Conservation (phyloP, 2,888 invertebrate species). For the Sarcophaga variegata region DNA sequence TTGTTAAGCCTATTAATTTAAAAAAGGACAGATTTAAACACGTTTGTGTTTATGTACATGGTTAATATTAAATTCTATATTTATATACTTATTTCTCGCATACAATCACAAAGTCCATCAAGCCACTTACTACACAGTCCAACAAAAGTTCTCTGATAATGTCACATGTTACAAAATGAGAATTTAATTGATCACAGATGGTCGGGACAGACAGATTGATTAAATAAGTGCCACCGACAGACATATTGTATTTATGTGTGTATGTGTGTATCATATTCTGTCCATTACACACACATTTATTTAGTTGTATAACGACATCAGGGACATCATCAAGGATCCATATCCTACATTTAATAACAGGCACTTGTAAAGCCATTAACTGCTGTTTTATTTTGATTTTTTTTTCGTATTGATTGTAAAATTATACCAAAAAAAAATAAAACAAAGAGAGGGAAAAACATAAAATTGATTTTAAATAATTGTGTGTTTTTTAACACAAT, state of each 20-base stretch:
- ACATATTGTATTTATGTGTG: background rate
- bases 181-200: conserved; percentile 23
- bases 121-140: background rate
- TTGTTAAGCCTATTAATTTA: too few relatives aligned
- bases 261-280: background rate
- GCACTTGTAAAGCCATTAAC: background rate
- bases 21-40: too few relatives aligned
- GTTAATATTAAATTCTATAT: too few relatives aligned
- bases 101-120: background rate
- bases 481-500: conserved; percentile 26
- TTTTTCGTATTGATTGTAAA: background rate
- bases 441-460: background rate
- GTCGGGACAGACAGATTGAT: background rate
- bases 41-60: too few relatives aligned
- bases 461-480: conserved; percentile 30
- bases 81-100: background rate
- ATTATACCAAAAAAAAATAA: background rate
- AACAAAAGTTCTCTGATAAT: background rate
- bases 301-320: conserved; percentile 1
- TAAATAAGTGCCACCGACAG: background rate
- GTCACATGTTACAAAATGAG: conserved; percentile 28
- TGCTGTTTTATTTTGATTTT: background rate
- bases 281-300: background rate
- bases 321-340: background rate
- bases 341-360: background rate